Base-by-base conservation (phyloP, 2,888 invertebrate genomes). In the Taenaris catops region DNA sequence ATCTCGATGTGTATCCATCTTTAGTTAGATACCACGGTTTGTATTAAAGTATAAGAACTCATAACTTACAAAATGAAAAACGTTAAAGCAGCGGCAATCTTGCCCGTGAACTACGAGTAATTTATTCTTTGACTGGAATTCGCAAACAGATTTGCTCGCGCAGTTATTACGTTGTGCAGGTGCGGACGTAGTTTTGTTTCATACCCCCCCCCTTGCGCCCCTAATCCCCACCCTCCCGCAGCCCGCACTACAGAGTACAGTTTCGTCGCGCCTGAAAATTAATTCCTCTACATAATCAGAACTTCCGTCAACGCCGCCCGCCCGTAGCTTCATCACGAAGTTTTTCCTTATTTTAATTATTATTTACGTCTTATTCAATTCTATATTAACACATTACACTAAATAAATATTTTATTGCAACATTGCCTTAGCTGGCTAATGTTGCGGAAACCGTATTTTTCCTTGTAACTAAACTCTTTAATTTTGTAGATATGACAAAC, bases 241-340 rank as follows among this genome's bases (percentile, higher is more conserved):
- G 49, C 47, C 45, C 38, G 40, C 52, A 50, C 63, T 65, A 69
- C 65, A 67, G 71, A 65, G 66, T 63, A 61, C 68, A 74, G 81
- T 78, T 78, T 80, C 76, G 79, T 79, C 79, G 83, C 78, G 76
- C 63, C 78, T 75, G 80, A 73, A 81, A 86, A 87, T 87, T 87
- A 87, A 87, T 84, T 87, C 80, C 80, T 84, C 83, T 80, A 84
- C 81, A 73, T 84, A 87, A 87, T 87, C 83, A 84, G 66, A 78
- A 84, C 64, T 81, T 86, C 79, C 80, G 80, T 63, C 63, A 63
- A 57, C 58, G 46, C 53, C 56, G 58, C 53, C 47, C 48, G 44
- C 45, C 40, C 38, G 71, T 67, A 78, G 73, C 79, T 80, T 80
- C 65, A 80, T 42, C 38, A 45, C n/a, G n/a, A 14, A 20, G 16